These are phyloP conservation scores for Leptinotarsa rubiginosa DNA, from an alignment of 2,888 invertebrate species.

Conservation along the genomic window DNA sequence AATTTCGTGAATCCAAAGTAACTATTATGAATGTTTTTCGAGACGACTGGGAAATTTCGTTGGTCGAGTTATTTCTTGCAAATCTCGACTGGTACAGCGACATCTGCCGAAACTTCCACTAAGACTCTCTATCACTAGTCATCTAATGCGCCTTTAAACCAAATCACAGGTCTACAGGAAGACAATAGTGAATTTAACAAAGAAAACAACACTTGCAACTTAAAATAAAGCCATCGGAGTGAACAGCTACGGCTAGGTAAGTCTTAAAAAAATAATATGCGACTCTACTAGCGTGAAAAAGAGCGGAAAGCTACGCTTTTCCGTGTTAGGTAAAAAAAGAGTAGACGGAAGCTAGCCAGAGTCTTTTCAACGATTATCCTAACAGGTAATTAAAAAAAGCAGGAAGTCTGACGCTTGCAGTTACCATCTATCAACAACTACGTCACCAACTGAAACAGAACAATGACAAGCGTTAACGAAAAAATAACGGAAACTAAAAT, in stretches of 20 bases:
- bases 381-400: slow-evolving; percentile 52
- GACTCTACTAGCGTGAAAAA: slow-evolving; percentile 48
- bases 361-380: slow-evolving; percentile 54
- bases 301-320: slow-evolving; percentile 31
- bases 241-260: slow-evolving; percentile 33
- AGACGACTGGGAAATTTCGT: not conserved
- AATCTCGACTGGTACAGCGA: slow-evolving; percentile 15
- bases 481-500: not conserved
- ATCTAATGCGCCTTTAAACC: slow-evolving; percentile 54
- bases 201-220: slow-evolving; percentile 39
- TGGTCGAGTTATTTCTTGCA: not conserved
- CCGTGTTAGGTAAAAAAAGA: slow-evolving; percentile 50
- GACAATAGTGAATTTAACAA: slow-evolving; percentile 46
- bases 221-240: slow-evolving; percentile 42
- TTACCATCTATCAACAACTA: slow-evolving; percentile 79
- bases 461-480: slow-evolving; percentile 36
- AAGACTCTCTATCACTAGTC: slow-evolving; percentile 44
- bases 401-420: slow-evolving; percentile 53
- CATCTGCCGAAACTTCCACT: slow-evolving; percentile 30
- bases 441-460: slow-evolving; percentile 77
- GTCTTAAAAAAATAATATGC: slow-evolving; percentile 50
- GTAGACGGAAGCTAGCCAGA: slow-evolving; percentile 51
- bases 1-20: no score
- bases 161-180: slow-evolving; percentile 62
- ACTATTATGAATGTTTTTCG: not conserved